Conservation (phyloP, 2,797 vertebrate species). For the Falco cherrug region DNA sequence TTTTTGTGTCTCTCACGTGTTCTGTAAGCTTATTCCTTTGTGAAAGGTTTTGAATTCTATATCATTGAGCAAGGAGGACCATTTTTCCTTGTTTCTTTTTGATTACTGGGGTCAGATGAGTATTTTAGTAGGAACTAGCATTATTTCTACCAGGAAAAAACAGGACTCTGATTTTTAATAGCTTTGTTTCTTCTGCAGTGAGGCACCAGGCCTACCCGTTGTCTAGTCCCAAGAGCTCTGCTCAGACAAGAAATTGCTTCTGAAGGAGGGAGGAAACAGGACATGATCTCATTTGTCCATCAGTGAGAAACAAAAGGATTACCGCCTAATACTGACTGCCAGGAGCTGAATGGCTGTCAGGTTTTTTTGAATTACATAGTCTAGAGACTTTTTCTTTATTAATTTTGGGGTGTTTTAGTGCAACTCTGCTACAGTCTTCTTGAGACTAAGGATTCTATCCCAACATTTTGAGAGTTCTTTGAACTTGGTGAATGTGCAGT, state of each 20-base stretch:
- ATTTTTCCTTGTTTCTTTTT: background rate
- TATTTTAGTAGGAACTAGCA: accelerated
- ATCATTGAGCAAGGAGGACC: background rate
- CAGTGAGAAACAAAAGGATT: constrained; percentile 27
- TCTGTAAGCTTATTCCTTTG: background rate
- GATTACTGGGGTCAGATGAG: background rate
- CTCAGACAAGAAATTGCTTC: background rate
- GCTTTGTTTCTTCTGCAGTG: background rate
- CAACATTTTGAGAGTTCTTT: background rate
- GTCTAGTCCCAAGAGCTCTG: background rate
- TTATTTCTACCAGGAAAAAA: background rate
- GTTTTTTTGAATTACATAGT: background rate
- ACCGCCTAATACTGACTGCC: background rate
- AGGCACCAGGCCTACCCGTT: background rate
- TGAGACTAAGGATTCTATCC: background rate
- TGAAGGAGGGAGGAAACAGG: constrained; percentile 27
- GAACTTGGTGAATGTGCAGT: background rate
- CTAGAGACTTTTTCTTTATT: background rate
- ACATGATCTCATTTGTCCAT: constrained; percentile 44
- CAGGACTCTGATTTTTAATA: background rate
- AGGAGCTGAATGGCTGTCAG: background rate
- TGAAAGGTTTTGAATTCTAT: background rate
- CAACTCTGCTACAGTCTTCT: background rate
- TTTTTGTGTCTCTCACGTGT: background rate
- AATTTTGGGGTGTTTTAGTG: background rate